Conservation (phyloP, 2,113 vertebrate species). For the Esox niger region DNA sequence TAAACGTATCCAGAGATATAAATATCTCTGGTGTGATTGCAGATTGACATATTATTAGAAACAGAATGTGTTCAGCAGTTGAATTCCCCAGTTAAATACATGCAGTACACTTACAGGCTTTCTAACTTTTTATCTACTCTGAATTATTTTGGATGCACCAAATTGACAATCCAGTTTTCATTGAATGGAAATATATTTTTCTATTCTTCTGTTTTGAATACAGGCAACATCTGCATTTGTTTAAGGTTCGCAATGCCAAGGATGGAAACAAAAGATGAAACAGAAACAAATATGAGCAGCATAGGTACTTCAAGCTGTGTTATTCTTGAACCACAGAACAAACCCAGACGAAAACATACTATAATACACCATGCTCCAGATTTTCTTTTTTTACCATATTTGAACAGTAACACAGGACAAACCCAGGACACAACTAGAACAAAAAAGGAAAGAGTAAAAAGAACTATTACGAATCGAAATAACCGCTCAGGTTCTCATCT, state of each 20-base stretch:
- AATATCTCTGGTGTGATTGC: constrained; percentile 16
- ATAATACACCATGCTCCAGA: too few relatives aligned
- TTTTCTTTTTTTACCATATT: too few relatives aligned
- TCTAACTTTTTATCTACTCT: too few relatives aligned
- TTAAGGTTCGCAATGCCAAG: background rate
- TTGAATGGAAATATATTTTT: background rate
- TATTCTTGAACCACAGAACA: constrained; percentile 6
- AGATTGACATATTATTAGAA: constrained; percentile 1
- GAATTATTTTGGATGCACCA: too few relatives aligned
- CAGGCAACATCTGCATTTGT: constrained; percentile 6
- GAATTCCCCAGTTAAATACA: background rate
- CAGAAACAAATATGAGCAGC: constrained; percentile 3
- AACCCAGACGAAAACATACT: too few relatives aligned
- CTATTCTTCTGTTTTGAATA: background rate
- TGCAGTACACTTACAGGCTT: too few relatives aligned
- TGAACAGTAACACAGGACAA: too few relatives aligned
- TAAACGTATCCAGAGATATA: constrained; percentile 1
- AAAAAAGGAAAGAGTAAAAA: background rate
- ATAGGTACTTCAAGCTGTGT: background rate
- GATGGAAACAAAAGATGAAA: background rate
- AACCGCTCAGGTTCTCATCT: constrained; percentile 46
- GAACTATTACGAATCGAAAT: background rate
- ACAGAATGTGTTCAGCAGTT: constrained; percentile 22
- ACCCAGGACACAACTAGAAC: background rate
- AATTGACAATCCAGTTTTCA: background rate